phyloP scores from a whole-genome alignment of 1,140 invertebrate species.

The Drosophila lowei region DNA sequence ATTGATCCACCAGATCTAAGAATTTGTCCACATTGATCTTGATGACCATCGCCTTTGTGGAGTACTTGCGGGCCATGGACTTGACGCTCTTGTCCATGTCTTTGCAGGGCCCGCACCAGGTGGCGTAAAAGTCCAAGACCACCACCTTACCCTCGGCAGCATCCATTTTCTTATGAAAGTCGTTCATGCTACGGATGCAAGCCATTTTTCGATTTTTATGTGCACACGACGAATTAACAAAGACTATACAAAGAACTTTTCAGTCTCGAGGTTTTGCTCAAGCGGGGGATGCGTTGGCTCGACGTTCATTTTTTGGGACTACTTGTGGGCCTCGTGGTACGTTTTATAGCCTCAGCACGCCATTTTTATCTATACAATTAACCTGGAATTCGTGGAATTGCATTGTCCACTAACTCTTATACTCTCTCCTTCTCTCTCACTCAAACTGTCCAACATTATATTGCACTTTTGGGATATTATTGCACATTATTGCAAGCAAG shows the following conservation, averaged over 20 bases:
- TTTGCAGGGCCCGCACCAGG: conserved; percentile 86
- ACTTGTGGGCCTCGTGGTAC: neutral
- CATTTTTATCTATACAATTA: neutral
- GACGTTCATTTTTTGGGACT: too few species aligned
- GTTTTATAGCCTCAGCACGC: conserved; percentile 17
- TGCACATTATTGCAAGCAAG: too few species aligned
- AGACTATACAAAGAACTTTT: neutral
- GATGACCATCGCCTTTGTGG: conserved; percentile 41
- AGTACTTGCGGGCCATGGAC: conserved; percentile 44
- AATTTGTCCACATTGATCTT: conserved; percentile 65
- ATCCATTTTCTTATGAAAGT: conserved; percentile 74
- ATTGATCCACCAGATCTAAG: conserved; percentile 41
- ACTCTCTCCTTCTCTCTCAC: neutral
- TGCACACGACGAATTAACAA: neutral
- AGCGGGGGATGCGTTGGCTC: neutral
- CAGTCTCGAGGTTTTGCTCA: neutral
- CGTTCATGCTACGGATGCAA: conserved; percentile 42
- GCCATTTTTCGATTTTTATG: conserved; percentile 17
- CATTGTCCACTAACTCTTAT: neutral
- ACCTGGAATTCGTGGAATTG: conserved; percentile 3
- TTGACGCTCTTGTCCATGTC: conserved; percentile 84
- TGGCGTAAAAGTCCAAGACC: conserved; percentile 85
- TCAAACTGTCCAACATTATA: conserved; percentile 6
- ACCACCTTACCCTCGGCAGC: conserved; percentile 85
- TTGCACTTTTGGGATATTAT: too few species aligned